Conservation (phyloP, 2,797 vertebrate species). For the Dermochelys coriacea region DNA sequence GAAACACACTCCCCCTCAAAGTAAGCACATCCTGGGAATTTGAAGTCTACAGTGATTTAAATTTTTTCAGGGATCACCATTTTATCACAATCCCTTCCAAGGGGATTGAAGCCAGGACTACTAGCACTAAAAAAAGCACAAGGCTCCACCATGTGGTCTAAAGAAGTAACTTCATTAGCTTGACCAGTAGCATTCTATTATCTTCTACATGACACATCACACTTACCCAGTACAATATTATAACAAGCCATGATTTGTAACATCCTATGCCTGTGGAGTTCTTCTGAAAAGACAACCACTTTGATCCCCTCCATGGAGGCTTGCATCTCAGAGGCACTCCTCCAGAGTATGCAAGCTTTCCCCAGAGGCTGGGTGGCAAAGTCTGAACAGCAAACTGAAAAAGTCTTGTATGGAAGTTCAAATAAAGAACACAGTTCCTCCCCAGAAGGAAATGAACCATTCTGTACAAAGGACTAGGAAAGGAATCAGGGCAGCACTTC, state of each 20-base stretch:
- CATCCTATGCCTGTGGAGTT: background rate
- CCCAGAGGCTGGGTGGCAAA: slow-evolving; percentile 11
- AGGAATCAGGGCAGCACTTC: too few relatives aligned
- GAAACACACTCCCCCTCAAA: too few relatives aligned
- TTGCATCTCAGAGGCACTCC: background rate
- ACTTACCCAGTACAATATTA: background rate
- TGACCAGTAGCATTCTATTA: background rate
- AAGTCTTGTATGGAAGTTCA: background rate
- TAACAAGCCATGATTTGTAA: background rate
- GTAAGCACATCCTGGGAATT: background rate
- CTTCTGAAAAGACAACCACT: background rate
- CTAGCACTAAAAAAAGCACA: background rate
- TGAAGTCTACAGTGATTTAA: background rate
- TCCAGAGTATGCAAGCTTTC: background rate
- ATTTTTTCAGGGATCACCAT: background rate
- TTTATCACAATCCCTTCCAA: background rate
- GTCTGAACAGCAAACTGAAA: background rate
- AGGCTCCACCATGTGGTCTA: background rate
- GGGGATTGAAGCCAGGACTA: background rate
- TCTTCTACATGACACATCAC: background rate
- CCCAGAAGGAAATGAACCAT: too few relatives aligned
- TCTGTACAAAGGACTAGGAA: too few relatives aligned
- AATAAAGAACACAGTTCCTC: background rate
- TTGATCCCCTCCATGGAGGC: background rate
- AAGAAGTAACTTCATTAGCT: background rate